phyloP scores from a whole-genome alignment of 2,113 vertebrate genomes.

The Salvelinus sp. region DNA sequence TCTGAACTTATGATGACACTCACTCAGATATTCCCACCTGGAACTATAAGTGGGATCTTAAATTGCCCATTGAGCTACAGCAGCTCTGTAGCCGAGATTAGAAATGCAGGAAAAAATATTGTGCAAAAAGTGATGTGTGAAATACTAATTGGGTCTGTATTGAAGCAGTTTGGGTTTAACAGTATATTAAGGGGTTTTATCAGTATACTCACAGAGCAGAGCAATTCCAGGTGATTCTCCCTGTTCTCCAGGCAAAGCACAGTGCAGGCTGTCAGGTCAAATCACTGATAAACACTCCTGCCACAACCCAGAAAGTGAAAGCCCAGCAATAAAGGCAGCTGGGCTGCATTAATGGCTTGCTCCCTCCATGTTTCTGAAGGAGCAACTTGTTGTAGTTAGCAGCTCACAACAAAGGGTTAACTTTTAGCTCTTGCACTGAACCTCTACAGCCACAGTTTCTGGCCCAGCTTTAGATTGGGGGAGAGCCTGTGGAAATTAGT shows the following conservation, averaged over 20 bases:
- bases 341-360: conserved; percentile 38
- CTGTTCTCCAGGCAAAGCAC: conserved; percentile 56
- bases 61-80: not conserved
- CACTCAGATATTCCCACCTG: conserved; percentile 17
- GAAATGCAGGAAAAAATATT: not conserved
- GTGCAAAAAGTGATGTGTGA: conserved; percentile 7
- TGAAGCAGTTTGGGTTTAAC: conserved; percentile 15
- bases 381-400: conserved; percentile 16
- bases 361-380: conserved; percentile 20
- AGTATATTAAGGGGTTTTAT: conserved; percentile 45
- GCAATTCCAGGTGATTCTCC: conserved; percentile 45
- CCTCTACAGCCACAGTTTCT: conserved; percentile 5
- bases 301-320: conserved; percentile 42
- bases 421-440: conserved; percentile 12
- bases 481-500: conserved; percentile 1
- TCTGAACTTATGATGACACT: conserved; percentile 16
- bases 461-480: not conserved
- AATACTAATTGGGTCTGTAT: conserved; percentile 24
- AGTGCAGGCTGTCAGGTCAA: conserved; percentile 61
- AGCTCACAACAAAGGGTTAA: conserved; percentile 30
- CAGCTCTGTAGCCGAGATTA: not conserved
- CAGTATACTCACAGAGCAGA: conserved; percentile 40
- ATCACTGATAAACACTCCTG: conserved; percentile 47
- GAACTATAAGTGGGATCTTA: not conserved
- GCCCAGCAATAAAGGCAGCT: conserved; percentile 31